Evolutionary conservation across 2,888 invertebrate species (phyloP), one percentile per base, ranked within the genome.

Genomic region (Dendrolimus pini): DNA sequence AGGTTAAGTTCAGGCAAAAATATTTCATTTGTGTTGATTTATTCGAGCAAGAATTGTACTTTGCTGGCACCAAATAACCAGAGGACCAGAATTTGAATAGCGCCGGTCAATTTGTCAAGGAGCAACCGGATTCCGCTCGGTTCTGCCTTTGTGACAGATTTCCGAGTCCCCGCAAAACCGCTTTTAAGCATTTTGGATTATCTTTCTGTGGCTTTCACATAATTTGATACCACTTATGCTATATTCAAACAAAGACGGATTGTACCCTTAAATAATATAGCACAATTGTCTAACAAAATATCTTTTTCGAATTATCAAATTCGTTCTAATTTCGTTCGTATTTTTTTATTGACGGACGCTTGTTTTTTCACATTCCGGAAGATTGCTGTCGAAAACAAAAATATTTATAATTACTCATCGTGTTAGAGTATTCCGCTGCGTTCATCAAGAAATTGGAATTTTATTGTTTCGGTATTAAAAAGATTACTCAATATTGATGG

Each of bases 401-500:
- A 62, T 53, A 30, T 59, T 59, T 60, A 53, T 58, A 64, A 64
- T 64, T 61, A 60, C 55, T 56, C 54, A 54, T 47, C 47, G 9
- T 12, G 9, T 47, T 47, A 2, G 9, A 47, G 12, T 47, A 59
- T 58, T 60, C 54, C 58, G 60, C 61, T 65, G 62, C 64, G 62
- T 65, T 64, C 65, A 66, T 69, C 63, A 59, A 61, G 60, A 65
- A 70, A 72, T 73, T 70, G 64, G 66, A 64, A 62, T 69, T 72
- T 70, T 69, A 71, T 68, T 71, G 67, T 65, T 63, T 62, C 62
- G 69, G 68, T 63, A 63, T 67, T 66, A 68, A 70, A 69, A 66
- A 63, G 66, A 67, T 69, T 69, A 68, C 59, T 64, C 58, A 62
- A 68, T 70, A 72, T 74, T 70, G 69, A 75, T 72, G 64, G 66